These are phyloP conservation scores for Drosophila rhopaloa DNA, from an alignment of 1,140 invertebrate species.

Conservation along the genomic window DNA sequence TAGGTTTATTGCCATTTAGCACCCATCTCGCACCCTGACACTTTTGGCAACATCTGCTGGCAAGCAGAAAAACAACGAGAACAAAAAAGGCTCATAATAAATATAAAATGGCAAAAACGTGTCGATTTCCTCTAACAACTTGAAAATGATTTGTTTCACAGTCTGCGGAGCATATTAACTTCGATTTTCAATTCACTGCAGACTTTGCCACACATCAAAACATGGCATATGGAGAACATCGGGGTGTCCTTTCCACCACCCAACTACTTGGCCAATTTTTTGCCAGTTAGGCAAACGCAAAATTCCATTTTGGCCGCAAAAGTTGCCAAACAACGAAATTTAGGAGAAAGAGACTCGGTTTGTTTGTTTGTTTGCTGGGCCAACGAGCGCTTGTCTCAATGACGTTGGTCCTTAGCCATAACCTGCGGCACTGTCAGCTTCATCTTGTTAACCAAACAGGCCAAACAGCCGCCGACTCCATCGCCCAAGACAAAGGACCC, in stretches of 20 bases:
- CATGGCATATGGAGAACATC: conserved; percentile 17
- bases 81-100: conserved; percentile 74
- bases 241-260: conserved; percentile 6
- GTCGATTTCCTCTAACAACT: conserved; percentile 81
- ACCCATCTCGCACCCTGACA: conserved; percentile 31
- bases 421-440: conserved; percentile 62
- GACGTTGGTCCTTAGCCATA: conserved; percentile 73
- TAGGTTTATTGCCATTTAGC: conserved; percentile 49
- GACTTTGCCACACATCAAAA: conserved; percentile 50
- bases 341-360: conserved; percentile 16
- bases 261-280: conserved; percentile 64
- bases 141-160: conserved; percentile 83
- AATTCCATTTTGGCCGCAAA: conserved; percentile 76
- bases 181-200: conserved; percentile 78
- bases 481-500: conserved; percentile 67
- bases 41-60: conserved; percentile 68
- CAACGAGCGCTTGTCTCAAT: conserved; percentile 69
- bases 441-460: conserved; percentile 82
- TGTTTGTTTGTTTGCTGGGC: conserved; percentile 56
- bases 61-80: conserved; percentile 26
- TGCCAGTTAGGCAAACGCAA: conserved; percentile 65
- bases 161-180: conserved; percentile 81
- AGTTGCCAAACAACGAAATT: conserved; percentile 51
- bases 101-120: conserved; percentile 84
- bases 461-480: conserved; percentile 40